Evolutionary conservation across 1,140 invertebrate genomes (phyloP), one percentile per base, ranked within the genome.

Genomic region (Asobara japonica): DNA sequence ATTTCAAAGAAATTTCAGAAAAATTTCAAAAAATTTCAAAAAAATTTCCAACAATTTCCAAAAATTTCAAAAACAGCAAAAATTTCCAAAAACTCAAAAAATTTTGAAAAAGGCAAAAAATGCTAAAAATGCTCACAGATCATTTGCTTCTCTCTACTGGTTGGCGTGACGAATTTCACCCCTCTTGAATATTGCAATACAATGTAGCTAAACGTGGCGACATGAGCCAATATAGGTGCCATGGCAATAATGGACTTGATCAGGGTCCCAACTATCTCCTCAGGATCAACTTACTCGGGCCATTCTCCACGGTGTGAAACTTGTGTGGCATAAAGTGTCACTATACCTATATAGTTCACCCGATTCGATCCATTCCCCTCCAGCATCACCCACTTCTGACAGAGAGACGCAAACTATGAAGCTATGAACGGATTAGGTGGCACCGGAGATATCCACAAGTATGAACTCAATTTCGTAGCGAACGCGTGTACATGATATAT

Each of bases 191-290:
- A n/a, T n/a, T n/a, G n/a, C n/a, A n/a, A n/a, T n/a, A n/a, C n/a
- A n/a, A n/a, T n/a, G n/a, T n/a, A n/a, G n/a, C n/a, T n/a, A n/a
- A n/a, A n/a, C n/a, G n/a, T n/a, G n/a, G n/a, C n/a, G n/a, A n/a
- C n/a, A n/a, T n/a, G n/a, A n/a, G n/a, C n/a, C n/a, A n/a, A n/a
- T n/a, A n/a, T n/a, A n/a, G n/a, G n/a, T n/a, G n/a, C n/a, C n/a
- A n/a, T n/a, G n/a, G n/a, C 56, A 62, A 62, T 70, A 70, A 70
- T 70, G 51, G 62, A 70, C 33, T 45, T 70, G 68, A 45, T 56
- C 56, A 61, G 16, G 38, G 29, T 20, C 60, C 62, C 13, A 25
- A 27, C 36, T 38, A 70, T 38, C 30, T 33, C 45, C 7, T 48
- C 10, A 7, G 66, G 16, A 67, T 56, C 45, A 56, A 56, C 48